Evolutionary conservation across 2,113 vertebrate genomes (phyloP).

Genomic region (Todiramphus saurophagus): DNA sequence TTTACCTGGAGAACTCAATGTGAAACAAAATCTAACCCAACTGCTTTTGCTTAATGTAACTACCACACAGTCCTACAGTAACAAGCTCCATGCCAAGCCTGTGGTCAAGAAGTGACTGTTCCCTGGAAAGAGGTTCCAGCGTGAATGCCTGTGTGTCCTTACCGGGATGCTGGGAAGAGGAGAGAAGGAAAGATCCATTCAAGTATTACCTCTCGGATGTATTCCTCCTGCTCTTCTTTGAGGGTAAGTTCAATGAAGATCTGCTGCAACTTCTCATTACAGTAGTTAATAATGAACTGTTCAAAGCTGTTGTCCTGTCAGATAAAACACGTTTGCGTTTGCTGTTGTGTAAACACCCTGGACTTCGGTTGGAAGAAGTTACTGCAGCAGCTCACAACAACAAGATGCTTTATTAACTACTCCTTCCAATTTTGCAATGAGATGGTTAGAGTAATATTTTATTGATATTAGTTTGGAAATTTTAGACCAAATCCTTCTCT

Average conservation of each 20-base stretch:
- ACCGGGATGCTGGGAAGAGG: rapidly evolving
- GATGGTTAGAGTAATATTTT: not conserved
- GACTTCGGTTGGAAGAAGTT: not conserved
- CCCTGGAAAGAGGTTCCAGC: not conserved
- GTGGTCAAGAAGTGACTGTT: not conserved
- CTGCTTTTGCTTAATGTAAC: not conserved
- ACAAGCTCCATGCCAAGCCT: not conserved
- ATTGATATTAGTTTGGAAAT: not conserved
- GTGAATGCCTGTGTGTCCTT: not conserved
- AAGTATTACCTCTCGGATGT: conserved; percentile 87
- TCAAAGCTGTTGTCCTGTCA: conserved; percentile 97
- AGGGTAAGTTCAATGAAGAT: conserved; percentile 98
- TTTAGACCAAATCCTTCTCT: not conserved
- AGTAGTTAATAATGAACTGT: conserved; percentile 99
- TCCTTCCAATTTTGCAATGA: not conserved
- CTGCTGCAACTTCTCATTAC: conserved; percentile 98
- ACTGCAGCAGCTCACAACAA: not conserved
- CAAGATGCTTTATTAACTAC: not conserved
- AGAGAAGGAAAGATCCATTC: not conserved
- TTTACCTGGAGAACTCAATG: not conserved
- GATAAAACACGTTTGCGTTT: not conserved
- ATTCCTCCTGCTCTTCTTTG: conserved; percentile 97
- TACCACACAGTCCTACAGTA: not conserved
- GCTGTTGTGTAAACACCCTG: not conserved
- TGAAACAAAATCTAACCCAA: not conserved